Evolutionary conservation across 1,140 invertebrate species (phyloP).

Genomic region (Cecropterus lyciades): DNA sequence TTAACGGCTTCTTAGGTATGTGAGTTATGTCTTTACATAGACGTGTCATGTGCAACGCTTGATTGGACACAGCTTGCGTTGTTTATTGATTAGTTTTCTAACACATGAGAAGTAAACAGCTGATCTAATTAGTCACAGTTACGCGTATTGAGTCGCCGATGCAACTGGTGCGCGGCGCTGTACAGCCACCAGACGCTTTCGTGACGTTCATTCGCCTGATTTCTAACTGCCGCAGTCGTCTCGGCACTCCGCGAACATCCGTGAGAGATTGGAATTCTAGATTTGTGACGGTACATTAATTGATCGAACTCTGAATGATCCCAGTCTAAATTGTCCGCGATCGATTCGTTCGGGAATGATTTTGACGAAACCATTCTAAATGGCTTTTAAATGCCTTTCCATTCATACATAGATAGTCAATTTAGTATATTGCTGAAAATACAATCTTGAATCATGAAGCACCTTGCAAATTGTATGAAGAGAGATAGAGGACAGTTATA

Average conservation of each 20-base stretch:
- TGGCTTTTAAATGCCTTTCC: no score
- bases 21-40: neutral
- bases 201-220: conserved; percentile 56
- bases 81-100: conserved; percentile 16
- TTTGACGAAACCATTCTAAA: no score
- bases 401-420: neutral
- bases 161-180: conserved; percentile 16
- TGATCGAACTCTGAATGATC: conserved; percentile 38
- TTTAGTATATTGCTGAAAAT: neutral
- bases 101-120: conserved; percentile 46
- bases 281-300: conserved; percentile 59
- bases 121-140: conserved; percentile 64
- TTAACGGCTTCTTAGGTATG: no score
- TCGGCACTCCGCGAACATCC: conserved; percentile 51
- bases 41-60: conserved; percentile 31
- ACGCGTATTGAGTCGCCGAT: conserved; percentile 36
- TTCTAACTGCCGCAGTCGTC: conserved; percentile 49
- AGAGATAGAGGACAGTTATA: conserved; percentile 2
- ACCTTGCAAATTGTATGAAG: neutral
- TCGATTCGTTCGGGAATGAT: neutral
- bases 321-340: conserved; percentile 11
- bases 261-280: conserved; percentile 68
- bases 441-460: no score
- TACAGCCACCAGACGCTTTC: conserved; percentile 47
- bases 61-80: conserved; percentile 52